These are phyloP conservation scores for Schizopygopsis malacanthus DNA, from an alignment of 2,797 vertebrate species.

Conservation along the genomic window DNA sequence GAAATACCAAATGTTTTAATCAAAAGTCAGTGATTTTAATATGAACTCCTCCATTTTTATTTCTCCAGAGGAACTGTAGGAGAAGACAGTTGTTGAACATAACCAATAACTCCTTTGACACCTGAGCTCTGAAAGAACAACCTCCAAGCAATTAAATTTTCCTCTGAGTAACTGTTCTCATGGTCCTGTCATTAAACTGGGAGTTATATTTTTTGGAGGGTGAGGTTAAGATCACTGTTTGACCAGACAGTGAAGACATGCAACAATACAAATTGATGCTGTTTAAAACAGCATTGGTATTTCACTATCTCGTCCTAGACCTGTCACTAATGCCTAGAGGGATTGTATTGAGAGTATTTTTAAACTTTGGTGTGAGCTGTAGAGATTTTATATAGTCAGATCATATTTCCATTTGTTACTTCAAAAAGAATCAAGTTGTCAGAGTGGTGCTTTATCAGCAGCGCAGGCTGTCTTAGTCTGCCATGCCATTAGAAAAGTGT, in stretches of 20 bases:
- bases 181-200: background rate
- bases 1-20: background rate
- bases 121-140: background rate
- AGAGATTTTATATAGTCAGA: background rate
- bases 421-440: background rate
- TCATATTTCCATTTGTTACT: background rate
- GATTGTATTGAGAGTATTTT: background rate
- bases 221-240: constrained; percentile 30
- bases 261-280: background rate
- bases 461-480: background rate
- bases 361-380: background rate
- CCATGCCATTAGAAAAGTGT: background rate
- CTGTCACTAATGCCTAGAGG: background rate
- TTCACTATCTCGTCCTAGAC: background rate
- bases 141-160: background rate
- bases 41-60: background rate
- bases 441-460: background rate
- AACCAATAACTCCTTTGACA: background rate
- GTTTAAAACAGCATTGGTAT: constrained; percentile 7
- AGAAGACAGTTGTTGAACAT: background rate
- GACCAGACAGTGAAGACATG: background rate
- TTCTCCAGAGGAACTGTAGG: background rate
- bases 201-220: background rate
- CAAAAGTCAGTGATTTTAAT: background rate
- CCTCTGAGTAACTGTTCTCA: background rate